These are phyloP conservation scores for Cacatua alba DNA, from an alignment of 2,113 vertebrate genomes.

Conservation along the genomic window DNA sequence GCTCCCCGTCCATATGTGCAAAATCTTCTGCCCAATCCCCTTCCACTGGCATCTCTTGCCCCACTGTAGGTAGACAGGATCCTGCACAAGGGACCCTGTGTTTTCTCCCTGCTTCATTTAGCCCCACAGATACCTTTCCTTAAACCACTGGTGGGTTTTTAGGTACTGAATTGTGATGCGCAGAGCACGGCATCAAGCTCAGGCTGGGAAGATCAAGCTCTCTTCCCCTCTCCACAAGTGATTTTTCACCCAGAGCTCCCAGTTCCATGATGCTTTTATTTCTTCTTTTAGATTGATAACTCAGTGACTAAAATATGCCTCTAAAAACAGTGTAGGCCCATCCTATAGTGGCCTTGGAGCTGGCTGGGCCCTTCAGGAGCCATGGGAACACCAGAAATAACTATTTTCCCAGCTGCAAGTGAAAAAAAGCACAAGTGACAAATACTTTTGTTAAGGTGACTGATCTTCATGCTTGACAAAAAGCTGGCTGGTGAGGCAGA, in stretches of 20 bases:
- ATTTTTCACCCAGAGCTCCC: neutral
- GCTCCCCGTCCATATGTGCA: rapidly evolving
- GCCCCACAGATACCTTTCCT: rapidly evolving
- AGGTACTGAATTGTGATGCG: rapidly evolving
- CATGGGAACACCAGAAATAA: neutral
- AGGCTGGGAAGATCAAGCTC: neutral
- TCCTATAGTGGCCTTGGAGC: neutral
- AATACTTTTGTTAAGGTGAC: neutral
- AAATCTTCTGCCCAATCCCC: neutral
- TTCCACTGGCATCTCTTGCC: rapidly evolving
- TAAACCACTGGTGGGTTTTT: neutral
- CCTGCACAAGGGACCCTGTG: rapidly evolving
- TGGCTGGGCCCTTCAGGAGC: neutral
- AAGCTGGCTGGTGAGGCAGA: neutral
- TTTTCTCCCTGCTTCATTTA: neutral
- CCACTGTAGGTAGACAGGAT: rapidly evolving
- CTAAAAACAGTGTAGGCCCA: neutral
- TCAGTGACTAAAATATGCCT: neutral
- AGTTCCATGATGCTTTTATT: neutral
- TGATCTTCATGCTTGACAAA: neutral
- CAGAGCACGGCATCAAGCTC: neutral
- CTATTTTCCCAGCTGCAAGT: neutral
- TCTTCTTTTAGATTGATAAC: neutral
- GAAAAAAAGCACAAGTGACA: neutral
- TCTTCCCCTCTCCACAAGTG: neutral